A percentile compares a stretch with the other conserved stretches of the same genome.
Conservation (phyloP, 2,797 vertebrate species). For the Sylvilagus floridanus region DNA sequence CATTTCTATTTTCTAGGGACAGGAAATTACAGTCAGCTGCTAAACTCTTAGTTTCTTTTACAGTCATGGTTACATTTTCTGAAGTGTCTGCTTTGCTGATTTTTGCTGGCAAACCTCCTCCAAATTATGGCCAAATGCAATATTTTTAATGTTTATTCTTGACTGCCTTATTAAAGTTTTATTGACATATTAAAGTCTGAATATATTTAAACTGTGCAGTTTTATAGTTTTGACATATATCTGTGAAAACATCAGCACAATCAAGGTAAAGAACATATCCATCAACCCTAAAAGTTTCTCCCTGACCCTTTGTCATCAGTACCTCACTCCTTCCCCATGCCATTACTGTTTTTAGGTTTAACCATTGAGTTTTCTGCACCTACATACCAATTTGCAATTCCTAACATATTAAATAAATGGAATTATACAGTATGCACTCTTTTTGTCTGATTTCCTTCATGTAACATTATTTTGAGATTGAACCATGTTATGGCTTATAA, state of each 20-base stretch:
- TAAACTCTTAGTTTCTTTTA: constrained; percentile 53
- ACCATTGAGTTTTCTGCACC: background rate
- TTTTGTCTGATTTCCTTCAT: constrained; percentile 12
- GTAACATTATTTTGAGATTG: constrained; percentile 23
- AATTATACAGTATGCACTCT: background rate
- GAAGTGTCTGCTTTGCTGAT: background rate
- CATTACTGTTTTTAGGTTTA: background rate
- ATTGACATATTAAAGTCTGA: background rate
- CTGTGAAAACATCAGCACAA: background rate
- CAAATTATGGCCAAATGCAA: constrained; percentile 29
- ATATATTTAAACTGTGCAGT: constrained; percentile 8
- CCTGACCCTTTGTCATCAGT: background rate
- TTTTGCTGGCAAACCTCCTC: background rate
- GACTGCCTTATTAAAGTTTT: background rate
- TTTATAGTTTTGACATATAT: background rate
- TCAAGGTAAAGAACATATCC: constrained; percentile 2
- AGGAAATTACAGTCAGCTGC: constrained; percentile 49
- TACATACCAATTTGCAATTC: background rate
- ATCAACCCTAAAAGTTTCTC: background rate
- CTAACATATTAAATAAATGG: background rate
- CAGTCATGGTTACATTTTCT: constrained; percentile 20
- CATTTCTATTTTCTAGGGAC: constrained; percentile 48
- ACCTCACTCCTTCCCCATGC: background rate
- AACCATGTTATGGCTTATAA: background rate
- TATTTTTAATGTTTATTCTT: constrained; percentile 48